Evolutionary conservation across 2,797 vertebrate species (phyloP), one percentile per base, ranked within the genome.

Genomic region (Bufotes viridis): DNA sequence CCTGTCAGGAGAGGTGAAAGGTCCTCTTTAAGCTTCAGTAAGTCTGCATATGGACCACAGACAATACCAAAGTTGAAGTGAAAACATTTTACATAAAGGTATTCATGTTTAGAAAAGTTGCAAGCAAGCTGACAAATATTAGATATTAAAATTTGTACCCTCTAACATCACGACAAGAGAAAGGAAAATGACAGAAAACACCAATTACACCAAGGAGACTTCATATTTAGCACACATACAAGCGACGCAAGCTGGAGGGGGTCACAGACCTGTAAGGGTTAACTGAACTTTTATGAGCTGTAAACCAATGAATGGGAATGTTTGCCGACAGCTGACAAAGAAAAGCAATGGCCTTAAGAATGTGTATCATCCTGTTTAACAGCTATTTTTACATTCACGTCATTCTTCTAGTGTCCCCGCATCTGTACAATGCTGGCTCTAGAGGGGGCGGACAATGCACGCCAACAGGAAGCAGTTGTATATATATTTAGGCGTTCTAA

Each of bases 371-470:
- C 88, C 79, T 70, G 88, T 86, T 86, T 89, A 89, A 89, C 84
- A 67, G 84, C 88, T 86, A 89, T 89, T 82, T 89, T 86, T 89
- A 89, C 88, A 89, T 86, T 89, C 58, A 81, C 26, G 49, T 89
- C 83, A 86, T 89, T 86, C 88, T 89, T 89, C 53, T 70, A 70
- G 72, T 67, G 78, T 81, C 80, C 82, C 61, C 65, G 26, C 57
- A 75, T 88, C 78, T 82, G 57, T 51, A 65, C 78, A 81, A 61
- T 65, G 20, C 57, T 14, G 29, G 10, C 55, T 18, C 17, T 49
- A 75, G 74, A 17, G 61, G 82, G 70, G 78, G 69, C 18, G 60
- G 53, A 65, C 67, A 63, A 22, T 22, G 75, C 81, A 67, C 22
- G 20, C 49, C 65, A 58, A 42, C 57, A 85, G 74, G 53, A 70